These are phyloP conservation scores for Xanthia icteritia DNA, from an alignment of 2,888 invertebrate genomes.

Conservation along the genomic window DNA sequence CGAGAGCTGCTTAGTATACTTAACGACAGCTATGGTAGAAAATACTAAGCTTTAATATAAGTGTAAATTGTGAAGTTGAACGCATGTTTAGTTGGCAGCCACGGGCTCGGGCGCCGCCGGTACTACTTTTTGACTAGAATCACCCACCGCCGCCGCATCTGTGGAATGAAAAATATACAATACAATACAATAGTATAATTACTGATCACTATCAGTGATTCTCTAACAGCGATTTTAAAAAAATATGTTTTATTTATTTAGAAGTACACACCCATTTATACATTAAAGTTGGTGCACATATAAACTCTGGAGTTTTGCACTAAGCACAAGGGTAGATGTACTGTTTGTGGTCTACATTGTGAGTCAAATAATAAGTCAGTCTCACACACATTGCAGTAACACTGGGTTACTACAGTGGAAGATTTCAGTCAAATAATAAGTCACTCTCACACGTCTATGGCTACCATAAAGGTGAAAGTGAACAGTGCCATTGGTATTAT, in stretches of 20 bases:
- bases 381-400: not conserved
- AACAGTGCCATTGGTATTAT: not conserved
- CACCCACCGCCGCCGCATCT: constrained; percentile 75
- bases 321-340: too few species aligned
- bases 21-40: constrained; percentile 77
- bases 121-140: constrained; percentile 79
- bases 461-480: too few species aligned
- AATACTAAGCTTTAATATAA: constrained; percentile 76
- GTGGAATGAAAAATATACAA: constrained; percentile 53
- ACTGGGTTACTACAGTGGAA: not conserved
- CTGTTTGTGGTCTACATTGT: too few species aligned
- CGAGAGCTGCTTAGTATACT: constrained; percentile 71
- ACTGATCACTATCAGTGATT: not conserved
- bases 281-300: too few species aligned
- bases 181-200: not conserved
- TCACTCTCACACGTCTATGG: too few species aligned
- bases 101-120: constrained; percentile 72
- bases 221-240: too few species aligned
- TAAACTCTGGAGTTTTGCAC: too few species aligned
- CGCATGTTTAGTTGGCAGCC: constrained; percentile 79
- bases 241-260: too few species aligned
- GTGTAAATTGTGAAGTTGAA: constrained; percentile 61
- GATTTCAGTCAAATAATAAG: not conserved
- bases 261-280: too few species aligned
- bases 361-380: not conserved